A percentile compares a stretch with the other conserved stretches of the same genome.
Evolutionary conservation across 2,888 invertebrate species (phyloP).

Genomic region (Drosophila nigritarsus): DNA sequence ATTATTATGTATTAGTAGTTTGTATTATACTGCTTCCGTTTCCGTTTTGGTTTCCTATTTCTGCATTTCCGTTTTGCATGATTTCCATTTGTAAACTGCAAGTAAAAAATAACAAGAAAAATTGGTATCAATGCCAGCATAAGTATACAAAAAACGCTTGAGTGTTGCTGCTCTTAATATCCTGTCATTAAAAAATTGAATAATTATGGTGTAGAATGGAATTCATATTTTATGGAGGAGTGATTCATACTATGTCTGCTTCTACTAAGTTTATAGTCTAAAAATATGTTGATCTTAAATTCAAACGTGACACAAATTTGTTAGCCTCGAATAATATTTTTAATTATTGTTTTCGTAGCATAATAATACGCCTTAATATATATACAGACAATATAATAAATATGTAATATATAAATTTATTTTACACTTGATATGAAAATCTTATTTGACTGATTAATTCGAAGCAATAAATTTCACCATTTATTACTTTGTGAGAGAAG

Average conservation of each 20-base stretch:
- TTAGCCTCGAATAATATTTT: neutral
- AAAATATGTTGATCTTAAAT: neutral
- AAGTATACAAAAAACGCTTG: neutral
- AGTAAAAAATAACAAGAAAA: slow-evolving; percentile 23
- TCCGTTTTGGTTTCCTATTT: slow-evolving; percentile 23
- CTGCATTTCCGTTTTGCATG: slow-evolving; percentile 55
- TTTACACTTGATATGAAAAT: neutral
- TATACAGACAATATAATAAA: neutral
- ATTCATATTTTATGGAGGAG: neutral
- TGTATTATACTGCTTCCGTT: slow-evolving; percentile 24
- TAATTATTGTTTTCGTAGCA: neutral
- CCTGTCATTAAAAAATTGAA: neutral
- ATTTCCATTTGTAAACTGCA: slow-evolving; percentile 66
- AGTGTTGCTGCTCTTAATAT: neutral
- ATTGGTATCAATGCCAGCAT: slow-evolving; percentile 1
- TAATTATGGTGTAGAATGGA: neutral
- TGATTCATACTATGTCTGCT: neutral
- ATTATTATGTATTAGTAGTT: slow-evolving; percentile 38
- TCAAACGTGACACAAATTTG: neutral
- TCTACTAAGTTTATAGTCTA: neutral
- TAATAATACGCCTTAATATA: neutral
- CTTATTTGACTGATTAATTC: neutral
- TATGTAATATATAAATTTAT: neutral
- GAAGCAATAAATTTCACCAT: neutral
- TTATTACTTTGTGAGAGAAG: neutral